Evolutionary conservation across 2,888 invertebrate species (phyloP), one percentile per base, ranked within the genome.

Genomic region (Conops quadrifasciatus): DNA sequence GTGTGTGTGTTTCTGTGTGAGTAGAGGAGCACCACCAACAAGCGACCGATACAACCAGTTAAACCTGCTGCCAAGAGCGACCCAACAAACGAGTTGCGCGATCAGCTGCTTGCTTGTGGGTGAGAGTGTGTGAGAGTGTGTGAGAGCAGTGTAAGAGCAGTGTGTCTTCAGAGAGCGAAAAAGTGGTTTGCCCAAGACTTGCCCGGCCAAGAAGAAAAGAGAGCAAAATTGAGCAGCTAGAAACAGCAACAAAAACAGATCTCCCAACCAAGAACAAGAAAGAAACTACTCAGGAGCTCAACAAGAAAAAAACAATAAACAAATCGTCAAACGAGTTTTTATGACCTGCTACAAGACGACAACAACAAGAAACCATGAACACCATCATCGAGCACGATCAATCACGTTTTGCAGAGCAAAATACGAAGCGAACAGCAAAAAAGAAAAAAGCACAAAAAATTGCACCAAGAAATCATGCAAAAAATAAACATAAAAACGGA

Each of bases 331-430:
- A 58, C 58, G 24, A 21, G 43, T 45, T 66, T 67, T 67, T 45
- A 19, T 67, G 67, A 59, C 67, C 59, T 59, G 67, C 67, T 47
- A 58, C 26, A 43, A 53, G 66, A 51, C 36, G 24, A 19, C 62
- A 62, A 36, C 36, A 36, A 36, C n/a, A n/a, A 28, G 30, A 36
- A 19, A 19, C 45, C 43, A 47, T 43, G 43, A 63, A 26, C n/a
- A 5, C 60, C 62, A 71, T n/a, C n/a, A n/a, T 70, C 71, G 67
- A 21, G 47, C 59, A 63, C 59, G 47, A 53, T 63, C 66, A 60
- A 65, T 63, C 67, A 67, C 63, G 67, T 66, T 68, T 62, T 21
- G 45, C 62, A 16, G 49, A 64, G 49, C 4, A 21, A 64, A 16
- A 47, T 49, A 21, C 53, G n/a, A 49, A n/a, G 26, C 16, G 49